Base-by-base conservation (phyloP, 2,113 vertebrate species). In the Archocentrus centrarchus region DNA sequence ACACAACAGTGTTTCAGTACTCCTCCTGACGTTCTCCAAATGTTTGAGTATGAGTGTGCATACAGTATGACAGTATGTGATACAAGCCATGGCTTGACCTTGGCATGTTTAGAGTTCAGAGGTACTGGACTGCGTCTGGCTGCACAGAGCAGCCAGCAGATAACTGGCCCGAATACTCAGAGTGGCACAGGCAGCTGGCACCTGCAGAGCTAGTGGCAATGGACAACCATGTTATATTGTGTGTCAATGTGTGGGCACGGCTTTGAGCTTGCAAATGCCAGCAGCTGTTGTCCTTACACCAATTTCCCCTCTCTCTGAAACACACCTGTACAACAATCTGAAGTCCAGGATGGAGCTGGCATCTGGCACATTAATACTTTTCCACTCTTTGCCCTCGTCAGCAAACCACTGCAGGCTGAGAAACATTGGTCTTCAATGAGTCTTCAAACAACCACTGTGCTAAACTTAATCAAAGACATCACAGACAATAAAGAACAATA, bases 401-500 rank as follows among this genome's bases (percentile, higher is more conserved):
- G 84, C 84, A 89, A 62, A 75, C 41, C 50, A 58, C 77, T 59
- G 77, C 41, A 35, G 81, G 83, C 86, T 30, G 27, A 79, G 83
- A 80, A 92, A 78, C 88, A 92, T 91, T 92, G 82, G 82, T 91
- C 91, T 91, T 88, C 88, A 88, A 87, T 68, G 68, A 62, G 83
- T 83, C 87, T 61, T 88, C 83, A 85, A 90, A 82, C 78, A 84
- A 82, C 78, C 80, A 20, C 80, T 11, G 88, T 32, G 84, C 61
- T 61, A 76, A 80, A 91, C 89, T 89, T 89, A 89, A 94, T 90
- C 82, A 92, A 91, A 92, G 83, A 89, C 84, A 91, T 91, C 80
- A 22, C 77, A 88, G 84, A 84, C 89, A 90, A 90, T 88, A 87
- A 84, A 80, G 59, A 85, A 86, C 92, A 89, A 91, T 91, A 90